Base-by-base conservation (phyloP, 2,888 invertebrate species). In the Pinctada fucata region DNA sequence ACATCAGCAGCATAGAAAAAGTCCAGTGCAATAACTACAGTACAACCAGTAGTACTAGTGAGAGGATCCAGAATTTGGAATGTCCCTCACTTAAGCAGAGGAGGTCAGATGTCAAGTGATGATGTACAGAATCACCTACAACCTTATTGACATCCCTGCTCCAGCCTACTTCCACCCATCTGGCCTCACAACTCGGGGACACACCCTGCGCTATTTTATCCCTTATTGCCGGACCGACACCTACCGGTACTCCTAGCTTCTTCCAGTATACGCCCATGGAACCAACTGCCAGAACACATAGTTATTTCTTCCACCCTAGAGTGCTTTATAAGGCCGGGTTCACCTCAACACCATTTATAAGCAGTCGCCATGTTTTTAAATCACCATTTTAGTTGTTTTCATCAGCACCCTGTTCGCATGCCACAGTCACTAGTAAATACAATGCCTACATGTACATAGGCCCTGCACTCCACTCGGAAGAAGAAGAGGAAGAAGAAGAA, bases 61-160 rank as follows among this genome's bases (percentile, higher is more conserved):
- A 76, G 2, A 71, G 73, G 78, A 75, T 76, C 13, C 1, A 16
- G 10, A 16, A 70, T n/a, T 63, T 76, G 2, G 64, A 52, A 3
- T 74, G 76, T 76, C n/a, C 47, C 2, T 45, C 75, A 1, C 75
- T 78, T 3, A 77, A 78, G 51, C 16, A 58, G 2, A 45, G 79
- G 49, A 49, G 76, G 10, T 6, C 16, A 2, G 4, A 72, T n/a
- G 65, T 77, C 2, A 80, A 80, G 50, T 74, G 2, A 69, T 77
- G 74, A 69, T 79, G 72, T 77, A 80, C 77, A 64, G 66, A 16
- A 72, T 80, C 3, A 3, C 31, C 8, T 8, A 71, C 68, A n/a
- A 65, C 64, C 72, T 80, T 4, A 16, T 72, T 3, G 78, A 80
- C 48, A 72, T 78, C 52, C 68, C 75, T 51, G 64, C 69, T n/a